Evolutionary conservation across 2,888 invertebrate genomes (phyloP).

Genomic region (Fragum fragum): DNA sequence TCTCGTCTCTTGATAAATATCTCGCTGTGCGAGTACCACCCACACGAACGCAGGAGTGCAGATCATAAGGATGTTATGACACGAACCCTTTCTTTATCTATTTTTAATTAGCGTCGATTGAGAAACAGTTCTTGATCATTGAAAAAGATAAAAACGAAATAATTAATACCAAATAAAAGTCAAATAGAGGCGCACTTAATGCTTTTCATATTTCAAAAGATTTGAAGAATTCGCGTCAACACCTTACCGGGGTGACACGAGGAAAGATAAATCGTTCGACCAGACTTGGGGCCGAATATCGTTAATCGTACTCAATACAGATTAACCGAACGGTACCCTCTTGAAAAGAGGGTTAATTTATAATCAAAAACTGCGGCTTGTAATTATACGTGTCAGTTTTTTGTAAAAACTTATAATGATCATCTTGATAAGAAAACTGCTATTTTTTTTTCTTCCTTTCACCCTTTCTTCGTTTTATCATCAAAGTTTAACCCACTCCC

Average conservation of each 20-base stretch:
- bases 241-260: constrained; percentile 20
- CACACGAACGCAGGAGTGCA: no score
- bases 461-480: neutral
- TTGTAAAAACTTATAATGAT: constrained; percentile 12
- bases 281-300: constrained; percentile 25
- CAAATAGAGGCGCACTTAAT: constrained; percentile 9
- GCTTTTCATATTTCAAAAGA: neutral
- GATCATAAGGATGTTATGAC: no score
- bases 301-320: neutral
- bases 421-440: constrained; percentile 20
- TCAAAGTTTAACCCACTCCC: no score
- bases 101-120: neutral
- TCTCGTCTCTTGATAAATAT: no score
- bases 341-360: constrained; percentile 31
- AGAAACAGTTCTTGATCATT: neutral
- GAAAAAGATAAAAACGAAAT: neutral
- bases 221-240: constrained; percentile 18
- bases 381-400: constrained; percentile 25
- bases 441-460: neutral
- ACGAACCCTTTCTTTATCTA: no score
- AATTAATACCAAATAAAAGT: neutral
- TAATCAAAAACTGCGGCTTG: constrained; percentile 19
- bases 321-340: constrained; percentile 4
- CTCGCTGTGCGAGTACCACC: no score
- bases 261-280: constrained; percentile 17